A percentile compares a stretch with the other conserved stretches of the same genome.
phyloP scores from a whole-genome alignment of 1,140 invertebrate species.

The Campodea augens region DNA sequence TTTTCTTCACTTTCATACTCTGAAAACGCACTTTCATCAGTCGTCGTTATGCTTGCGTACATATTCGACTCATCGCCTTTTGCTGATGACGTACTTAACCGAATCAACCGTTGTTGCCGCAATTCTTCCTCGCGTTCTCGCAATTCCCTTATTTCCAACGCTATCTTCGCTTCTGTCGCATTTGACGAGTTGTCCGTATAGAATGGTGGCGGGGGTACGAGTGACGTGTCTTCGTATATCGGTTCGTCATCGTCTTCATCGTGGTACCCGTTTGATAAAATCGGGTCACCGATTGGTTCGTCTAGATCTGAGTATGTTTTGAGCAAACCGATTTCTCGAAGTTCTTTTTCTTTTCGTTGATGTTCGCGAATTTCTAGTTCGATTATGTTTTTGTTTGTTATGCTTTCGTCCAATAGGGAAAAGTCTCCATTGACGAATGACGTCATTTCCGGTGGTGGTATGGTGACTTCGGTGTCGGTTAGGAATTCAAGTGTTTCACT shows the following conservation, averaged over 20 bases:
- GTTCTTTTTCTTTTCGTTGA: constrained; percentile 12
- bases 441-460: not conserved
- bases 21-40: constrained; percentile 22
- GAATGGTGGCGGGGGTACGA: constrained; percentile 8
- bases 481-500: not conserved
- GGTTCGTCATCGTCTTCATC: constrained; percentile 1
- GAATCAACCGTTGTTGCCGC: constrained; percentile 16
- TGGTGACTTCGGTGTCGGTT: not conserved
- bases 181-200: constrained; percentile 10
- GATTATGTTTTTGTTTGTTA: constrained; percentile 6
- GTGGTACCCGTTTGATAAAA: constrained; percentile 6
- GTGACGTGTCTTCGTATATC: not conserved
- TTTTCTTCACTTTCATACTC: constrained; percentile 20
- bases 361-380: constrained; percentile 13
- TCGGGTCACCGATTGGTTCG: constrained; percentile 4
- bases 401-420: not conserved
- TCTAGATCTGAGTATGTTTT: constrained; percentile 10
- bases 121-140: constrained; percentile 28
- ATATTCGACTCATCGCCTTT: constrained; percentile 11
- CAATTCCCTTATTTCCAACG: constrained; percentile 26
- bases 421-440: not conserved
- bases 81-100: constrained; percentile 6
- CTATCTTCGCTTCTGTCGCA: constrained; percentile 26
- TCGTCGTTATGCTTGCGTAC: constrained; percentile 18
- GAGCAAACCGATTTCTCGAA: constrained; percentile 12